Conservation (phyloP, 1,140 invertebrate genomes). For the Eurosta solidaginis region DNA sequence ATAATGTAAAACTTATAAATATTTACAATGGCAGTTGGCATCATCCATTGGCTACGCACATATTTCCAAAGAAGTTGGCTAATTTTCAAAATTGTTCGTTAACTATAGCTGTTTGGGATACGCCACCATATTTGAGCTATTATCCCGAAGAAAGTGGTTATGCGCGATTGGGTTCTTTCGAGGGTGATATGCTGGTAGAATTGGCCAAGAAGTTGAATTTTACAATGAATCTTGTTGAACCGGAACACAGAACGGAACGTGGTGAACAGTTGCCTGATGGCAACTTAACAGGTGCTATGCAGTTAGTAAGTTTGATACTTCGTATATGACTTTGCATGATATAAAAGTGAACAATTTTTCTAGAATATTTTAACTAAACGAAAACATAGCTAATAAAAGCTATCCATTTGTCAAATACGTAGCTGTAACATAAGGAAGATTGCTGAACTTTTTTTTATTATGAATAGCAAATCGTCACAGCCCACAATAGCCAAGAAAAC, state of each 20-base stretch:
- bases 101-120: slow-evolving; percentile 30
- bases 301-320: slow-evolving; percentile 6
- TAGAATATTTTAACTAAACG: no score
- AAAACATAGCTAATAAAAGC: no score
- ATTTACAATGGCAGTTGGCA: slow-evolving; percentile 4
- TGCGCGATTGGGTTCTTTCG: slow-evolving; percentile 20
- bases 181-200: slow-evolving; percentile 7
- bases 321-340: no score
- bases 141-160: neutral
- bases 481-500: no score
- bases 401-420: no score
- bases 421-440: no score
- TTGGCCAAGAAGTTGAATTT: slow-evolving; percentile 32
- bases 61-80: neutral
- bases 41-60: neutral
- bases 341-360: no score
- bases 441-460: no score
- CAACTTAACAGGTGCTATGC: slow-evolving; percentile 10
- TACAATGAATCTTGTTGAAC: neutral
- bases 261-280: slow-evolving; percentile 21
- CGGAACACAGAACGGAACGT: slow-evolving; percentile 31
- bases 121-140: slow-evolving; percentile 31
- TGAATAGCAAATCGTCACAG: no score
- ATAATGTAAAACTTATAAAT: slow-evolving; percentile 9
- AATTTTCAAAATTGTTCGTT: slow-evolving; percentile 28